Evolutionary conservation across 2,797 vertebrate species (phyloP), one percentile per base, ranked within the genome.

Genomic region (Pteropus rufus): DNA sequence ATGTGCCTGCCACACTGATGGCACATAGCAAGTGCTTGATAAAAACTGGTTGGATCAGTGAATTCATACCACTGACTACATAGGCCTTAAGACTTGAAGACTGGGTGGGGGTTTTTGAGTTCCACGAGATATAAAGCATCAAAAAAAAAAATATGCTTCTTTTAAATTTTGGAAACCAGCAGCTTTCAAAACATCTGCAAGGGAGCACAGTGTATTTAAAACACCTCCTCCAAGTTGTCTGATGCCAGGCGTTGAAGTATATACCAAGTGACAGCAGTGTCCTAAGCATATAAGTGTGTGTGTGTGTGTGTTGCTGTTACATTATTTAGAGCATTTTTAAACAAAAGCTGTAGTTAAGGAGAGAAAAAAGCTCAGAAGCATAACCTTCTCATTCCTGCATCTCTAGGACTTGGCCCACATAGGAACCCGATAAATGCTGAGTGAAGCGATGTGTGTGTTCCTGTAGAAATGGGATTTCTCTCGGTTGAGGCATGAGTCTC

Each of bases 161-260:
- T 85, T 80, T 62, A 26, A 54, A 85, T 89, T 62, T 83, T 92
- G 69, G 67, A 94, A 84, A 76, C 21, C 64, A 79, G 26, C 12
- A 80, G 86, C 26, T 95, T 91, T 88, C 52, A 58, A 88, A 89
- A 85, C 56, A 86, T 90, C 94, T 93, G 36, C 70, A 81, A 58
- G n/a, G 49, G 44, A 95, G 19, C 9, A 34, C 0, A 24, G 39
- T 15, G 3, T 82, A 82, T 92, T 90, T 60, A 39, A 92, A 96
- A 95, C 24, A 52, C 49, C 80, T 73, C 52, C 19, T 56, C n/a
- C 29, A 46, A 62, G 64, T 56, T 75, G 52, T 82, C 70, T 41
- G 69, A 39, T 86, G 83, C 54, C 21, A 62, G 49, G 62, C 2
- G 3, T 67, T 72, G 44, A 89, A 26, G 15, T 12, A 23, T 12